Base-by-base conservation (phyloP, 2,888 invertebrate species). In the Lathronympha strigana region DNA sequence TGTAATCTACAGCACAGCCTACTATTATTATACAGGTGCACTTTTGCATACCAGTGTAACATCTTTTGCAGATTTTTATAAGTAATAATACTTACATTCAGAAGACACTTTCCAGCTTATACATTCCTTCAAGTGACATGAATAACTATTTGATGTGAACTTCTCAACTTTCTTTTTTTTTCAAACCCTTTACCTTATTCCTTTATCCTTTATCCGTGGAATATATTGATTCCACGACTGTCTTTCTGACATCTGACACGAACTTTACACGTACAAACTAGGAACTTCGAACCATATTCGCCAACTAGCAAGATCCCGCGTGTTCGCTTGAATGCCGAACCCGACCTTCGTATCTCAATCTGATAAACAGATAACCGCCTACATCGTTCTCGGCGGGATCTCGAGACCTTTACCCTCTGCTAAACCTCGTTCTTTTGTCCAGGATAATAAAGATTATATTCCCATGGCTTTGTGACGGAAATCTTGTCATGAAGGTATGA, bases 281-380 rank as follows among this genome's bases (percentile, higher is more conserved):
- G 68, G 68, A 71, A 69, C 71, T 71, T 68, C 62, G 72, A 75
- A 74, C 84, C 84, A 82, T 84, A 82, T 81, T 81, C 77, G 82
- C 80, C 68, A 69, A 69, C 76, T 77, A 76, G 71, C 53, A 73
- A 77, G 76, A 79, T 74, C 79, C 76, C 73, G 73, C 76, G 80
- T 81, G 83, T 82, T 78, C 75, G 80, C 81, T 84, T 82, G 82
- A 86, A 84, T 86, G 87, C 86, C 81, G 80, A 80, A 84, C 84
- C 83, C 87, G 88, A 90, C 90, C 90, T 87, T 81, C 73, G 74
- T 70, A 88, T 87, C 87, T 89, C 80, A 84, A 88, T 86, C 86
- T 83, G 87, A 88, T 87, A 81, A 74, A 68, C 76, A 86, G 90
- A 89, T 89, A 88, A 85, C 87, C 84, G 79, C 84, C 84, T 81